Conservation (phyloP, 1,140 invertebrate species). For the Leguminivora glycinivorella region DNA sequence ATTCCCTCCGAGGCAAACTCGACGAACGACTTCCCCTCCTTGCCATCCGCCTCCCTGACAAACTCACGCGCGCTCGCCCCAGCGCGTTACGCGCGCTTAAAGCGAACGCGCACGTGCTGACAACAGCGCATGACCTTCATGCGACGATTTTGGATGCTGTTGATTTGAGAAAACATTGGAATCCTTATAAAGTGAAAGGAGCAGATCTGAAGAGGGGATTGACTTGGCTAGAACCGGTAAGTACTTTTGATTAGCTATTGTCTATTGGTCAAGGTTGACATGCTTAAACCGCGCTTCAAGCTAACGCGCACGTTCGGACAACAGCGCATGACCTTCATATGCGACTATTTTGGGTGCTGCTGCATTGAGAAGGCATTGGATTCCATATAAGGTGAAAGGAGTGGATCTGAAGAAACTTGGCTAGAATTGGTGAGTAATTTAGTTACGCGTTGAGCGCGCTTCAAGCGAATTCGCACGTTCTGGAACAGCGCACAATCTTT, state of each 20-base stretch:
- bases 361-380: conserved; percentile 61
- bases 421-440: no score
- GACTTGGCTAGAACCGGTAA: conserved; percentile 86
- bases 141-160: conserved; percentile 84
- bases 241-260: conserved; percentile 49
- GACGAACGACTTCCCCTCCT: conserved; percentile 94
- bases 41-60: conserved; percentile 86
- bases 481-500: conserved; percentile 92
- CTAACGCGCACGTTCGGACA: conserved; percentile 85
- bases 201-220: conserved; percentile 82
- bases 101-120: conserved; percentile 84
- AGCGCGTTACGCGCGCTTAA: conserved; percentile 83
- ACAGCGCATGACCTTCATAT: conserved; percentile 92
- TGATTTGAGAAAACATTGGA: conserved; percentile 62
- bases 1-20: conserved; percentile 91
- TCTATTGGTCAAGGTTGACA: no score
- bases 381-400: conserved; percentile 61
- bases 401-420: conserved; percentile 78
- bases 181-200: conserved; percentile 61
- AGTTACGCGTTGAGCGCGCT: no score
- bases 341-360: conserved; percentile 84
- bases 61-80: conserved; percentile 82
- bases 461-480: no score
- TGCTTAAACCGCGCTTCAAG: conserved; percentile 82
- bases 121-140: conserved; percentile 91